Evolutionary conservation across 2,113 vertebrate genomes (phyloP).

Genomic region (Scomber japonicus): DNA sequence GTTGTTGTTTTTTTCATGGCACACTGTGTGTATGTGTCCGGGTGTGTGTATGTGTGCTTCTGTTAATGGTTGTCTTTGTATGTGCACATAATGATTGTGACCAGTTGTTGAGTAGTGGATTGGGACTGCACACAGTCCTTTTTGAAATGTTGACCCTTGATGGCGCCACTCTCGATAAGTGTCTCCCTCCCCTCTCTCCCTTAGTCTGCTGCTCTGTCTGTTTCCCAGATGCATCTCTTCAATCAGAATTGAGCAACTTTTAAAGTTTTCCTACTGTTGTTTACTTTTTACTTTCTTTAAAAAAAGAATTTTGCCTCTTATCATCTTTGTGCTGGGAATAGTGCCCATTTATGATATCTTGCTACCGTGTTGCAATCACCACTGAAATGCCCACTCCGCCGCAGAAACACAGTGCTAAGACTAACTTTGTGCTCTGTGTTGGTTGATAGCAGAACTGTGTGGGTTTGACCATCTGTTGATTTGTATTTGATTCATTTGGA

Average conservation of each 20-base stretch:
- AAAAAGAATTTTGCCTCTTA: conserved; percentile 28
- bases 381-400: conserved; percentile 5
- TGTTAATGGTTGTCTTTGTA: conserved; percentile 40
- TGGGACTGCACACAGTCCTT: conserved; percentile 38
- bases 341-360: conserved; percentile 22
- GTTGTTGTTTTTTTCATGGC: conserved; percentile 55
- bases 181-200: conserved; percentile 11
- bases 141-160: conserved; percentile 59
- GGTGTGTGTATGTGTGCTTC: conserved; percentile 22
- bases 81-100: conserved; percentile 37
- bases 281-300: conserved; percentile 27
- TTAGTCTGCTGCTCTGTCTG: conserved; percentile 12
- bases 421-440: conserved; percentile 13
- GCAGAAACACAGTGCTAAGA: conserved; percentile 1
- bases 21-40: conserved; percentile 12
- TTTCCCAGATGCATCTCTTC: conserved; percentile 27
- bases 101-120: conserved; percentile 57
- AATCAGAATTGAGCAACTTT: conserved; percentile 24
- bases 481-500: conserved; percentile 7
- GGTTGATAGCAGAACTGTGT: conserved; percentile 18
- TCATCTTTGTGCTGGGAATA: conserved; percentile 32
- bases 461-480: conserved; percentile 44
- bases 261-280: conserved; percentile 37
- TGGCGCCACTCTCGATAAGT: conserved; percentile 52
- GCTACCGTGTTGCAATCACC: conserved; percentile 18